Evolutionary conservation across 2,888 invertebrate genomes (phyloP), one percentile per base, ranked within the genome.

Genomic region (Nycteola revayana): DNA sequence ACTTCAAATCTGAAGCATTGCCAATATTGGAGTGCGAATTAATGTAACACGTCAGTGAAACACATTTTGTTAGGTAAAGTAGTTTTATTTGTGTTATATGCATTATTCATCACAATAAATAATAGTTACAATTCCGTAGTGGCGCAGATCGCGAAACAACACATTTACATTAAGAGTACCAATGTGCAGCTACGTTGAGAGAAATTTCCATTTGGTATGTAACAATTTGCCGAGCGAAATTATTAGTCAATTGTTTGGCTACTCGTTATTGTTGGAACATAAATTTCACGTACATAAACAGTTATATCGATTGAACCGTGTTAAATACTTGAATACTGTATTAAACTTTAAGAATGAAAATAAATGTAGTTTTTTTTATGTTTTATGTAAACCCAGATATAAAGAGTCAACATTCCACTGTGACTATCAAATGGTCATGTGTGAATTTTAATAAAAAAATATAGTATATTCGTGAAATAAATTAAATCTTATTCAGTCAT

Each of bases 161-260:
- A 59, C 69, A 75, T 75, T 78, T 71, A 74, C 70, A 77, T 77
- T 73, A 76, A 59, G 63, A 60, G 60, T 56, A 57, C 67, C 74
- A 74, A 72, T 73, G 64, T 53, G 62, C 50, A 55, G 56, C 32
- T 55, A 55, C 49, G 66, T 65, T 60, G 73, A 66, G 65, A 48
- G 69, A 72, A 77, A 81, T 79, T 74, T 68, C 75, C 71, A 79
- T 81, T 77, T 69, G 66, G 60, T 61, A 69, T 66, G 71, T 69
- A 64, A 49, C 70, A 66, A 70, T 78, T 73, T 73, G 70, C 62
- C 37, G 49, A 61, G 66, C 53, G 66, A 68, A 78, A 75, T 74
- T 74, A 77, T 78, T 76, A 74, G 73, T 64, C 72, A 62, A 76
- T 75, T 78, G 76, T 78, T 79, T 66, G 71, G 57, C 68, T 68